Evolutionary conservation across 2,888 invertebrate genomes (phyloP).

Genomic region (Vesta saturnalis): DNA sequence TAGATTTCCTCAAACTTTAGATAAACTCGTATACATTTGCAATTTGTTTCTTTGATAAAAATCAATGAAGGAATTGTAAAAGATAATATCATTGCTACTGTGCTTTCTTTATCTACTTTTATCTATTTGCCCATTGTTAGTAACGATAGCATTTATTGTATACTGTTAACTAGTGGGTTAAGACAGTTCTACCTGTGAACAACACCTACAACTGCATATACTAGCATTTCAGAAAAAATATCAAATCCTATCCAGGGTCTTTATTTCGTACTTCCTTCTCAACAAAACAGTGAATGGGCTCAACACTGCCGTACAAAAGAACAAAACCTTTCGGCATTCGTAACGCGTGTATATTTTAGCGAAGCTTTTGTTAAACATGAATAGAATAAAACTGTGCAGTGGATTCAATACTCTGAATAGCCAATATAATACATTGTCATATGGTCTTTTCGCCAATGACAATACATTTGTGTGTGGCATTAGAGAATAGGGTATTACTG

Average conservation of each 20-base stretch:
- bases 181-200: slow-evolving; percentile 48
- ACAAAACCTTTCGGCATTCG: slow-evolving; percentile 63
- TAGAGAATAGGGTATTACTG: slow-evolving; percentile 59
- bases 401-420: slow-evolving; percentile 60
- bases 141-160: slow-evolving; percentile 20
- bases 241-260: slow-evolving; percentile 54
- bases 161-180: slow-evolving; percentile 35
- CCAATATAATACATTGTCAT: slow-evolving; percentile 64
- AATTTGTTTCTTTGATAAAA: not conserved
- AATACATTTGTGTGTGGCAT: slow-evolving; percentile 62
- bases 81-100: slow-evolving; percentile 24
- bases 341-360: slow-evolving; percentile 64
- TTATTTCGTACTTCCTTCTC: slow-evolving; percentile 61
- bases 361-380: slow-evolving; percentile 55
- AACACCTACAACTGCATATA: slow-evolving; percentile 51
- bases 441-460: slow-evolving; percentile 61
- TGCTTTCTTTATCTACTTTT: slow-evolving; percentile 23
- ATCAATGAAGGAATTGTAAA: slow-evolving; percentile 15
- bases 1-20: no score
- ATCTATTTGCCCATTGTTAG: slow-evolving; percentile 24
- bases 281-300: slow-evolving; percentile 60
- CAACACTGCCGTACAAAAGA: slow-evolving; percentile 59
- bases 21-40: no score
- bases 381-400: slow-evolving; percentile 62
- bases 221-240: slow-evolving; percentile 57